Conservation (phyloP, 2,797 vertebrate species). For the Pyrocephalus nanus region DNA sequence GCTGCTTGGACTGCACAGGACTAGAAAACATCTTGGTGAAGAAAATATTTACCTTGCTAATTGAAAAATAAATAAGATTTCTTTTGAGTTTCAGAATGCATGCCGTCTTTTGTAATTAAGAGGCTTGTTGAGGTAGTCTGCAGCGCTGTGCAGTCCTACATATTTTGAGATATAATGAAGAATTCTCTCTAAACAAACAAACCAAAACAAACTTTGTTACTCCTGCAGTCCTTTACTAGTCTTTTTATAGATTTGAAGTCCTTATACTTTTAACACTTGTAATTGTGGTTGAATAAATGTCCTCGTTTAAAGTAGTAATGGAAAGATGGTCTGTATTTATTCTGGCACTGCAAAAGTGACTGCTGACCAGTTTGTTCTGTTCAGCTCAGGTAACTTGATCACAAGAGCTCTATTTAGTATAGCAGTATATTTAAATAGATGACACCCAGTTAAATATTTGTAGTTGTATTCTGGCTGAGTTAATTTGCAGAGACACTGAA, state of each 20-base stretch:
- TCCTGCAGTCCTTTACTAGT: not conserved
- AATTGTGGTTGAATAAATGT: slow-evolving; percentile 52
- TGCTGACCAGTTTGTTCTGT: slow-evolving; percentile 58
- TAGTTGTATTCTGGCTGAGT: slow-evolving; percentile 58
- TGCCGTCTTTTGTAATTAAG: not conserved
- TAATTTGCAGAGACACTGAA: slow-evolving; percentile 10
- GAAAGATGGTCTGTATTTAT: slow-evolving; percentile 61
- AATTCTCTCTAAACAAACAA: not conserved
- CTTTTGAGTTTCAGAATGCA: not conserved
- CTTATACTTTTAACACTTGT: slow-evolving; percentile 15
- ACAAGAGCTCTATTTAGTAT: slow-evolving; percentile 65
- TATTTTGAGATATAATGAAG: not conserved
- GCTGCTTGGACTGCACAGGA: not conserved
- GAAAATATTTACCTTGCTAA: not conserved
- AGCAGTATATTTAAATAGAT: slow-evolving; percentile 65
- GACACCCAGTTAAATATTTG: slow-evolving; percentile 69
- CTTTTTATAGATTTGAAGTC: slow-evolving; percentile 37
- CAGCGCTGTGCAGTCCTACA: not conserved
- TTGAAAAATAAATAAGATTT: not conserved
- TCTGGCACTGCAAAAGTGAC: slow-evolving; percentile 49
- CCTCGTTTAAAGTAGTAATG: slow-evolving; percentile 24
- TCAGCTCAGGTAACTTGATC: slow-evolving; percentile 63
- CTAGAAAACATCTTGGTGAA: not conserved
- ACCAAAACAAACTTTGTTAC: not conserved
- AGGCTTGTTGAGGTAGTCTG: not conserved